phyloP scores from a whole-genome alignment of 2,888 invertebrate genomes.

The Machimus rusticus region DNA sequence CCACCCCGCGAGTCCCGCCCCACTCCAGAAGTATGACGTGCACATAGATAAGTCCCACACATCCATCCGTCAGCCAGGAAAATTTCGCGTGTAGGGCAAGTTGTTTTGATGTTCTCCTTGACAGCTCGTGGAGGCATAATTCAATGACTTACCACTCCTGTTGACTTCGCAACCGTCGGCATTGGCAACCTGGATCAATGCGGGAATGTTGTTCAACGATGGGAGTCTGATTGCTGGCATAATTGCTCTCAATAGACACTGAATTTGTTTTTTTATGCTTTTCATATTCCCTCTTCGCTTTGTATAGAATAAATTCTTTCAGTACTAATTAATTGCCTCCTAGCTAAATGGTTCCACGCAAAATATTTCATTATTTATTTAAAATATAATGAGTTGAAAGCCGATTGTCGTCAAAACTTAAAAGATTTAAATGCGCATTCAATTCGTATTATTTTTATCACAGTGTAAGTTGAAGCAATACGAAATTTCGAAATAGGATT shows the following conservation, averaged over 20 bases:
- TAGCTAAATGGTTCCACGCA: not conserved
- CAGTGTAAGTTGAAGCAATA: not conserved
- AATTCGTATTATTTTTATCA: not conserved
- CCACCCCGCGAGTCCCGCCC: not conserved
- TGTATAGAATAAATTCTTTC: not conserved
- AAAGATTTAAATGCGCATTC: not conserved
- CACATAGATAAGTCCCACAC: not conserved
- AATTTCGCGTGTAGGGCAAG: slow-evolving; percentile 16
- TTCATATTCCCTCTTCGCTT: not conserved
- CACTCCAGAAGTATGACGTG: not conserved
- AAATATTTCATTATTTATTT: not conserved
- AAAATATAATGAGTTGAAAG: not conserved
- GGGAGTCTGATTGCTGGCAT: slow-evolving; percentile 20
- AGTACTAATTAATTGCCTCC: not conserved
- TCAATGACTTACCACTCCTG: slow-evolving; percentile 30
- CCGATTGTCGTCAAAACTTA: not conserved
- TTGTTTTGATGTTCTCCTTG: slow-evolving; percentile 30
- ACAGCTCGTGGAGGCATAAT: not conserved
- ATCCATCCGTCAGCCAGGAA: not conserved
- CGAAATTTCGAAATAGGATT: too few relatives aligned
- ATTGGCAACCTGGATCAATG: slow-evolving; percentile 24
- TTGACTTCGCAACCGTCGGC: slow-evolving; percentile 39
- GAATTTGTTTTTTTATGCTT: slow-evolving; percentile 3
- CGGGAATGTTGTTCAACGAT: not conserved
- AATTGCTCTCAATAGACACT: slow-evolving; percentile 26